Evolutionary conservation across 2,888 invertebrate genomes (phyloP).

Genomic region (Aphelenchoides bicaudatus): DNA sequence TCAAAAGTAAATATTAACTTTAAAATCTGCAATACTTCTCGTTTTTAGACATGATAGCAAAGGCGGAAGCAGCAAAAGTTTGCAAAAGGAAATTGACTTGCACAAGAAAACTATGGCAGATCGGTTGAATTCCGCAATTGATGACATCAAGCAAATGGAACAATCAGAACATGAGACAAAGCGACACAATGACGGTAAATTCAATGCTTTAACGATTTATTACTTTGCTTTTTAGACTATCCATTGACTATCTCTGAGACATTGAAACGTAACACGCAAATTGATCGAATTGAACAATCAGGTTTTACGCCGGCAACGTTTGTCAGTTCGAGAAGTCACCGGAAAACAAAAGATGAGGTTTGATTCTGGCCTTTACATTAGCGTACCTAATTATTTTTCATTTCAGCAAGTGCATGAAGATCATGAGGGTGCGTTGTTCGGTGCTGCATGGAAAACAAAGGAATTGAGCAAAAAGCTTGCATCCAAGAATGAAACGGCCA

Average conservation of each 20-base stretch:
- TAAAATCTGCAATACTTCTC: too few species aligned
- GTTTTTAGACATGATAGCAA: too few species aligned
- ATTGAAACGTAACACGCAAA: not conserved
- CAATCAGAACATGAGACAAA: not conserved
- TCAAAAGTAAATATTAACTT: too few species aligned
- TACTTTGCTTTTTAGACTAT: conserved; percentile 2
- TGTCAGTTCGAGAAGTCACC: not conserved
- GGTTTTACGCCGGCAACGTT: conserved; percentile 1
- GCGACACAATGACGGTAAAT: not conserved
- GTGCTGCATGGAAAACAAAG: conserved; percentile 22
- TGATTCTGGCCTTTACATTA: not conserved
- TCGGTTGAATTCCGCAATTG: not conserved
- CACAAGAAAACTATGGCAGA: too few species aligned
- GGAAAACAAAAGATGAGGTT: not conserved
- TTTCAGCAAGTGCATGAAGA: conserved; percentile 5
- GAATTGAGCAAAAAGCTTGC: conserved; percentile 19
- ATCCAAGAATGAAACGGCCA: not conserved
- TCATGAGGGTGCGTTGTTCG: conserved; percentile 24
- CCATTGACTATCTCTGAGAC: not conserved
- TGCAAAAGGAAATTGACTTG: too few species aligned
- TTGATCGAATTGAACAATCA: not conserved
- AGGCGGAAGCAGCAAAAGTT: too few species aligned
- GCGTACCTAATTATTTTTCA: too few species aligned
- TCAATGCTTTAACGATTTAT: not conserved
- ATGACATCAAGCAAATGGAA: conserved; percentile 4